Evolutionary conservation across 2,113 vertebrate species (phyloP).

Genomic region (Fregetta grallaria): DNA sequence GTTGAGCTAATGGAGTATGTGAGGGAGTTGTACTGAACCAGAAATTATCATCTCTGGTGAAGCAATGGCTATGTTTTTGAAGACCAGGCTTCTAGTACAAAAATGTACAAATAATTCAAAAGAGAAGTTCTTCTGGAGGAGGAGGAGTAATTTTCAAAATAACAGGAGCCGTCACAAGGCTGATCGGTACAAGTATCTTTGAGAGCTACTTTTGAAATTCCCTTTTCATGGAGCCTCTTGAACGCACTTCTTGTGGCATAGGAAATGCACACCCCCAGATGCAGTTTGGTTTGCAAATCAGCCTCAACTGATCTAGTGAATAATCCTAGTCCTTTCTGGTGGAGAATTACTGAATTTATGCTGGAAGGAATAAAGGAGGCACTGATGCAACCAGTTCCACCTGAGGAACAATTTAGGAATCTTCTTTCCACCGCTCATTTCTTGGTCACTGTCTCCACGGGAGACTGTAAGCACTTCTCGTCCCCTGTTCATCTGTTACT

Average conservation of each 20-base stretch:
- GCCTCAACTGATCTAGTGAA: neutral
- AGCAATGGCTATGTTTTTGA: neutral
- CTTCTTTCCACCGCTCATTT: neutral
- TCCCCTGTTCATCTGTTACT: neutral
- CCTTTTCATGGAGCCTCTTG: neutral
- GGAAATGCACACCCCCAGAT: neutral
- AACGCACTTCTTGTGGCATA: neutral
- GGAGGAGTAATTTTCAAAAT: neutral
- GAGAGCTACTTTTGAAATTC: neutral
- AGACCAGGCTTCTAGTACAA: neutral
- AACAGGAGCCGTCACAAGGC: neutral
- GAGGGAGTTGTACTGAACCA: neutral
- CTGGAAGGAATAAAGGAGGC: neutral
- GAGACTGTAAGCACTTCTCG: neutral
- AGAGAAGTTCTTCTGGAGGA: neutral
- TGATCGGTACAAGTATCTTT: neutral
- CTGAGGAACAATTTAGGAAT: neutral
- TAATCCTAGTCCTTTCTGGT: neutral
- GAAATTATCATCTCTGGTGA: neutral
- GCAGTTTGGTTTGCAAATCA: neutral
- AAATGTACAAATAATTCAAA: neutral
- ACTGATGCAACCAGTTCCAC: neutral
- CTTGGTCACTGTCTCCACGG: neutral
- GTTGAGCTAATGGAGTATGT: neutral
- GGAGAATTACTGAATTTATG: neutral